Conservation (phyloP, 2,113 vertebrate species). For the Ardeotis arabs region DNA sequence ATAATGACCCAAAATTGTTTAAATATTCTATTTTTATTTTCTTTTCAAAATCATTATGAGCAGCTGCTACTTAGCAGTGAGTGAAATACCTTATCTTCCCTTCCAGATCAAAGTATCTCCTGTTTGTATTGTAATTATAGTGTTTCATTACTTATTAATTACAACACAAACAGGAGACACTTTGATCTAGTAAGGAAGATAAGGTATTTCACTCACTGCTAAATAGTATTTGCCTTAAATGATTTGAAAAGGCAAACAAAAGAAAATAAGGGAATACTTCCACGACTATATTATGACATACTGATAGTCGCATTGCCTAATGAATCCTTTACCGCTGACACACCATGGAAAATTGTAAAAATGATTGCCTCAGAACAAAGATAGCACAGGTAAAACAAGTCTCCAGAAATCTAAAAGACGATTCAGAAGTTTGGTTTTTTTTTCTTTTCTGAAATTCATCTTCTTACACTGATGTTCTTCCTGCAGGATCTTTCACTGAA, state of each 20-base stretch:
- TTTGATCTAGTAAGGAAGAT: slow-evolving; percentile 44
- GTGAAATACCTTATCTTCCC: slow-evolving; percentile 9
- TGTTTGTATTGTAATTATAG: slow-evolving; percentile 46
- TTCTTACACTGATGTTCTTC: not conserved
- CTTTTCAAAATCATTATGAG: not conserved
- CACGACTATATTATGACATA: not conserved
- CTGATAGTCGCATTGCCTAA: not conserved
- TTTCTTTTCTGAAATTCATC: not conserved
- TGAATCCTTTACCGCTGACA: not conserved
- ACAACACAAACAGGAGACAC: slow-evolving; percentile 3
- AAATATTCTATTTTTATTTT: slow-evolving; percentile 51
- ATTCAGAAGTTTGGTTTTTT: not conserved
- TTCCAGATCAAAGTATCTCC: slow-evolving; percentile 45
- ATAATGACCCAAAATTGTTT: not conserved
- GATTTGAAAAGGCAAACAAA: not conserved
- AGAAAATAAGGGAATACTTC: slow-evolving; percentile 32
- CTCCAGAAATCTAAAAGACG: fast-evolving
- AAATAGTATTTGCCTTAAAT: not conserved
- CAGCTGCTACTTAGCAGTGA: slow-evolving; percentile 7
- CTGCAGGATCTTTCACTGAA: not conserved
- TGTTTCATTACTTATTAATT: slow-evolving; percentile 57
- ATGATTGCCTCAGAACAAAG: not conserved
- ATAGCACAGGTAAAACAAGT: not conserved
- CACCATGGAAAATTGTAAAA: not conserved
- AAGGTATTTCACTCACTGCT: not conserved